Base-by-base conservation (phyloP, 2,797 vertebrate genomes). In the Gallinago stenura region DNA sequence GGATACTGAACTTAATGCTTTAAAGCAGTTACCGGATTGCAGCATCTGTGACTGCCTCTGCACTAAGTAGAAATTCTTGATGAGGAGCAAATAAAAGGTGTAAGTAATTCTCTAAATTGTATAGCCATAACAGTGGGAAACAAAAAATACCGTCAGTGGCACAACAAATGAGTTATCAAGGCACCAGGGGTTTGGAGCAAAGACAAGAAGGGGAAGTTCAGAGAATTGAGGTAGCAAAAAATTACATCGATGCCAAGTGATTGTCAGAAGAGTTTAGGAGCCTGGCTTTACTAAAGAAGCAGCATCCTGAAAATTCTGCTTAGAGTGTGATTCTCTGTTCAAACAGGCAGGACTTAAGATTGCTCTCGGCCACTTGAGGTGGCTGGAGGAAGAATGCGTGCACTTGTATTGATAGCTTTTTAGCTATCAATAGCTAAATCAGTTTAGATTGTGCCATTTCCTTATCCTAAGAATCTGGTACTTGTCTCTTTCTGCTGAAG, bases 371-470 rank as follows among this genome's bases (percentile, higher is more conserved):
- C 21, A 8, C 37, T 66, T 45, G 12, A 45, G 19, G 39, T 71
- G 24, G 24, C 25, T 83, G 15, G 19, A 50, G 25, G 6, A 51
- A 43, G 26, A 86, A n/a, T 50, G 37, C 3, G 1, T 60, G 6
- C 0, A 0, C 7, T 57, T 5, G 4, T 50, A 30, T 50, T 45
- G 18, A 31, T 41, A 81, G 24, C 9, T 70, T 46, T 46, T 46
- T 46, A 46, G 45, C 45, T 21, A 45, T 45, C 45, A 45, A 45
- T 20, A 45, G 20, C 45, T 46, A 46, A 46, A 46, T 46, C 45
- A 20, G 20, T 46, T 46, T 46, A 46, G 45, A 46, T 46, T 75
- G 19, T 53, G 28, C 6, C 8, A 24, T 92, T 90, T 71, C 26
- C 39, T 69, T 68, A 66, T 15, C 14, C 33, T 26, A 35, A 69